These are phyloP conservation scores for Phasia obesa DNA, from an alignment of 2,888 invertebrate species.

Conservation along the genomic window DNA sequence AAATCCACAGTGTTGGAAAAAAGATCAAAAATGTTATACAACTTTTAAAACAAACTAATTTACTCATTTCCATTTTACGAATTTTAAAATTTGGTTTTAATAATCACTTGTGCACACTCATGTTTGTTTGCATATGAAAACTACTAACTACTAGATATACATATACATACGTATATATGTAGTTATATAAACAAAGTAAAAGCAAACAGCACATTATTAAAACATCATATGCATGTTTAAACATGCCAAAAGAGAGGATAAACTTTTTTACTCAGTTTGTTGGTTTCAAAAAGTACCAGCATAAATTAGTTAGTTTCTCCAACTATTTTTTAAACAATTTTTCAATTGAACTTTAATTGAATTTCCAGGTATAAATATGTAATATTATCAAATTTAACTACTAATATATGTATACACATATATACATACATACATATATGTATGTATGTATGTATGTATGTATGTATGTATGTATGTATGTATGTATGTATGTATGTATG, in stretches of 20 bases:
- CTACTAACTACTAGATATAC: not conserved
- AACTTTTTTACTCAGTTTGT: slow-evolving; percentile 31
- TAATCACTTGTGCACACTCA: not conserved
- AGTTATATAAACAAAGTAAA: not conserved
- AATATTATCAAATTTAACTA: slow-evolving; percentile 7
- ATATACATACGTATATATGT: not conserved
- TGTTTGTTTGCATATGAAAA: slow-evolving; percentile 3
- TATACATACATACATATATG: too few species aligned
- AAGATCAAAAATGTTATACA: not conserved
- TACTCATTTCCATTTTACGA: slow-evolving; percentile 35
- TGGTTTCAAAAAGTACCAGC: not conserved
- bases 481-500: too few species aligned
- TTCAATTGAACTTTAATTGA: slow-evolving; percentile 64
- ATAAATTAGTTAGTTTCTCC: not conserved
- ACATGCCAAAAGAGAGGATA: slow-evolving; percentile 47
- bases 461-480: too few species aligned
- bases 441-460: too few species aligned
- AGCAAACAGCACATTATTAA: slow-evolving; percentile 52
- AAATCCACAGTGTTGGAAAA: not conserved
- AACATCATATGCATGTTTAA: slow-evolving; percentile 64
- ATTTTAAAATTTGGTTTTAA: slow-evolving; percentile 12
- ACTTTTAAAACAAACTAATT: slow-evolving; percentile 47
- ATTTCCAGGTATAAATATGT: slow-evolving; percentile 38
- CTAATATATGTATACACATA: too few species aligned
- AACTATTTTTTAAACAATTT: slow-evolving; percentile 52